Evolutionary conservation across 2,797 vertebrate genomes (phyloP), one percentile per base, ranked within the genome.

Genomic region (Gymnoscopelus braueri): DNA sequence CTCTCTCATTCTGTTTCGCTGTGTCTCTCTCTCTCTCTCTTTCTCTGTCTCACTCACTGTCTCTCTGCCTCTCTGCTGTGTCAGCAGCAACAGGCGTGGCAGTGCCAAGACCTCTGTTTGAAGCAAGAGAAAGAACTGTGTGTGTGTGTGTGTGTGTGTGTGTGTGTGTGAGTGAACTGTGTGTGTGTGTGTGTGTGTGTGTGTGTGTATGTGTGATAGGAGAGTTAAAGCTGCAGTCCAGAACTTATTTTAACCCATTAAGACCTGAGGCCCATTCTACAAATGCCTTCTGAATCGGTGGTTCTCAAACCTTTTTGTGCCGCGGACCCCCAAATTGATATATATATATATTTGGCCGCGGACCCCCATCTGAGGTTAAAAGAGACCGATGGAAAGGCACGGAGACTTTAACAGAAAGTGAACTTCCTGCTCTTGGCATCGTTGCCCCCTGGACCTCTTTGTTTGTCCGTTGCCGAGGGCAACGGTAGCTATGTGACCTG

Each of bases 21-120:
- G 91, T 88, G 91, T 93, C 91, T 32, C 23, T 58, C 23, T 58
- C 26, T 58, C 12, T 58, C 9, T 35, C 56, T 58, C 3, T 58
- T 12, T 58, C 24, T 39, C 24, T 58, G 11, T 44, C 39, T 44
- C 39, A 2, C 39, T 44, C 88, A 88, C 79, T 59, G 66, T 3
- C 61, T 74, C 84, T 80, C 85, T 85, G 68, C 82, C 47, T 67
- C 81, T 82, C 81, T 47, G 90, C 92, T 88, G 91, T 88, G 91
- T 93, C 91, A 92, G 92, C 92, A 89, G 39, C 39, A 89, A 74
- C 85, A 86, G 88, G 84, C 84, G 85, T 85, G 89, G 83, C 85
- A 71, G 64, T 71, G 85, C 81, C 84, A 80, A 74, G 87, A 87
- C 15, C 39, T 1, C 39, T 10, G 39, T 44, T 44, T 44, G 39